These are phyloP conservation scores for Cotesia congregata DNA, from an alignment of 2,888 invertebrate species.

Conservation along the genomic window DNA sequence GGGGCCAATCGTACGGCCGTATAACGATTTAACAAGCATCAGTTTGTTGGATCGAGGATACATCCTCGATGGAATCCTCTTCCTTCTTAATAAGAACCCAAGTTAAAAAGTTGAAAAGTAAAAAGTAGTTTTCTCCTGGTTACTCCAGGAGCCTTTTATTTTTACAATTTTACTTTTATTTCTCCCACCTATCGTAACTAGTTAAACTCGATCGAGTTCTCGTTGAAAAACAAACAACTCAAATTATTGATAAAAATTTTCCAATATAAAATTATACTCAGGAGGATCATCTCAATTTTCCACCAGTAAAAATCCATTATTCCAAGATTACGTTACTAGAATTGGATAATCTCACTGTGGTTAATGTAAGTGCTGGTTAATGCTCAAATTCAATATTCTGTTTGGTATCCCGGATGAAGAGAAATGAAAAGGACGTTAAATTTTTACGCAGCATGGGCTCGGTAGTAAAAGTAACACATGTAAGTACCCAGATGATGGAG, in stretches of 20 bases:
- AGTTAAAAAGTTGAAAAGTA: slow-evolving; percentile 34
- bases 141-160: not conserved
- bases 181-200: not conserved
- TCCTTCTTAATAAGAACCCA: slow-evolving; percentile 30
- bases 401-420: too few species aligned
- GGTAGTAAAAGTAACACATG: slow-evolving; percentile 36
- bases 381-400: too few species aligned
- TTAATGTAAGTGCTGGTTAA: not conserved
- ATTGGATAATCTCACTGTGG: too few species aligned
- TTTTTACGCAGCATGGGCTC: slow-evolving; percentile 25
- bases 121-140: not conserved
- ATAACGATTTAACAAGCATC: slow-evolving; percentile 40
- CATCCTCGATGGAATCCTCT: slow-evolving; percentile 18
- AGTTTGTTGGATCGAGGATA: not conserved
- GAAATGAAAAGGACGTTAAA: not conserved
- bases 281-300: slow-evolving; percentile 51
- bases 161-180: not conserved
- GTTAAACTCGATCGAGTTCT: not conserved
- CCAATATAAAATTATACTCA: slow-evolving; percentile 52
- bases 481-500: slow-evolving; percentile 20
- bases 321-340: too few species aligned
- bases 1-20: slow-evolving; percentile 30
- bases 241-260: slow-evolving; percentile 39
- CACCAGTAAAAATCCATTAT: not conserved
- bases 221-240: not conserved